Evolutionary conservation across 2,113 vertebrate genomes (phyloP), one percentile per base, ranked within the genome.

Genomic region (Scomber japonicus): DNA sequence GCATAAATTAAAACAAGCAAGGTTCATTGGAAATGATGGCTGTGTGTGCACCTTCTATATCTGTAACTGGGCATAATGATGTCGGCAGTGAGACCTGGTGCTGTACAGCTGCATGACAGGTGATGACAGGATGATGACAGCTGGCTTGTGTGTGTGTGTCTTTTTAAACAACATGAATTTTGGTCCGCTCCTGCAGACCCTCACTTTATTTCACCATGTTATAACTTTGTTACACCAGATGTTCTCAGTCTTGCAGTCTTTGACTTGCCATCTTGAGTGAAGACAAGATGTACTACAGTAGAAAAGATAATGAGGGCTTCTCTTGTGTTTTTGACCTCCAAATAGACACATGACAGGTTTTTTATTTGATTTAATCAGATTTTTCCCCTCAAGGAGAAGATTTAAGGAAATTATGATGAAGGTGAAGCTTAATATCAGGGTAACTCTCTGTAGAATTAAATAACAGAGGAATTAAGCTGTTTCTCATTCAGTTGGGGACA

Each of bases 51-150:
- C 44, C 5, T 24, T 49, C 53, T 74, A 11, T 68, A 50, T 64
- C 44, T 74, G 49, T 35, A 27, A 3, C 11, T 57, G 17, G 0
- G 1, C 49, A 24, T 57, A 19, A 30, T 44, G 35, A 3, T 57
- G 56, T 57, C 44, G 24, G 69, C 4, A 19, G 30, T 65, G 75
- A 80, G 72, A 71, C 4, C 40, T n/a, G 63, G 17, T 65, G 57
- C 27, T 78, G 62, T 3, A 53, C 56, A 54, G 64, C 68, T 19
- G 35, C 63, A 35, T 65, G 60, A 51, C 69, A 75, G 66, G 60
- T 84, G 68, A 79, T n/a, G 68, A 81, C 61, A 9, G 54, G 9
- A 3, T 45, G 40, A 69, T 14, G 69, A 46, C 17, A 35, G 24
- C 45, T n/a, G 63, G n/a, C 9, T 53, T 11, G 35, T 46, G 61